Base-by-base conservation (phyloP, 2,888 invertebrate genomes). In the Ochropacha duplaris region DNA sequence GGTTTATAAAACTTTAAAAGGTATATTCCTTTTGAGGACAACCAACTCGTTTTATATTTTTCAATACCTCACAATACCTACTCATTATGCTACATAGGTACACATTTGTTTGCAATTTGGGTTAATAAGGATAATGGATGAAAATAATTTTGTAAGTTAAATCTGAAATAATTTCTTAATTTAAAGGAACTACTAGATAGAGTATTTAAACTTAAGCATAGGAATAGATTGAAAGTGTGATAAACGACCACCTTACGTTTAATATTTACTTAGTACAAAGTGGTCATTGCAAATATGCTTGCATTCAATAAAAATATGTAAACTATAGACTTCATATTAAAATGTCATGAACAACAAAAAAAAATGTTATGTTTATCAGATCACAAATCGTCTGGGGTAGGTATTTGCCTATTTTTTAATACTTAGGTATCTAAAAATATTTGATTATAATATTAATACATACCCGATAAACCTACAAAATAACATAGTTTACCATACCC, bases 1-100 rank as follows among this genome's bases (percentile, higher is more conserved):
- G 52, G 22, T 52, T 16, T 51, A 16, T 51, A 51, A 28, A 44
- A 44, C 19, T 44, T 16, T 44, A 44, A 44, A 44, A 44, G 44
- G 44, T 44, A 19, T 44, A 44, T n/a, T 44, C 44, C 44, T 16
- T 44, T 19, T 19, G 44, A 44, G 44, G 44, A 44, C 16, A 19
- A 44, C 16, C 19, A 19, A 19, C 19, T n/a, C 44, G 44, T 44
- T 44, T 44, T 44, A 44, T 44, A 3, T 19, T 9, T 44, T 44
- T 44, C 11, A 19, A 44, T 44, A 9, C 14, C 19, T 44, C 9
- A 16, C 44, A 44, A 44, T 19, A 19, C 3, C 14, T 0, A 44
- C 14, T 2, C 0, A 11, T 26, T 26, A 2, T 0, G 28, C 31
- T 31, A 6, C 14, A 16, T 44, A 19, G 39, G 5, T n/a, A 44